Percentiles rank a stretch among this genome's conserved stretches.
phyloP scores from a whole-genome alignment of 2,113 vertebrate genomes.

The Anguilla rostrata region DNA sequence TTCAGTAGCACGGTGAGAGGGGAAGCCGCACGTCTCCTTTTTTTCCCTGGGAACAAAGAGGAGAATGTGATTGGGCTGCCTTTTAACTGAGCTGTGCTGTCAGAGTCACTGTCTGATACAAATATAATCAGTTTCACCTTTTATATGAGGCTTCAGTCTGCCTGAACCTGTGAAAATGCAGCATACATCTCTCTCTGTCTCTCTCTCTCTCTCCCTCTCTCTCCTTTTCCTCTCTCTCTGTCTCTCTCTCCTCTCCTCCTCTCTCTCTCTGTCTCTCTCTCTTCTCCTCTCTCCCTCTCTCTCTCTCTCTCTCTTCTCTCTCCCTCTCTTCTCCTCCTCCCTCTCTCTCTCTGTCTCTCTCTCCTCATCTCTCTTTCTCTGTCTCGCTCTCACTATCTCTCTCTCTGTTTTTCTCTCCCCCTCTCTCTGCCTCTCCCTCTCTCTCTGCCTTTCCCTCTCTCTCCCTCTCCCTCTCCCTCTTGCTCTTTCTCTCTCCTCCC shows the following conservation, averaged over 20 bases:
- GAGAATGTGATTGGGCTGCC: conserved; percentile 50
- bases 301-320: too few species aligned
- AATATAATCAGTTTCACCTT: conserved; percentile 64
- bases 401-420: too few species aligned
- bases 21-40: conserved; percentile 21
- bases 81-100: conserved; percentile 48
- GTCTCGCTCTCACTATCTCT: too few species aligned
- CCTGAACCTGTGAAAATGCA: conserved; percentile 60
- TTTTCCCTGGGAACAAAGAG: conserved; percentile 39
- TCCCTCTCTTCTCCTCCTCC: too few species aligned
- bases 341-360: conserved; percentile 28
- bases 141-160: conserved; percentile 57
- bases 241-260: conserved; percentile 19
- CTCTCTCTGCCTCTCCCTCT: too few species aligned
- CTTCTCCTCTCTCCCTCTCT: conserved; percentile 18
- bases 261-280: conserved; percentile 27
- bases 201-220: too few species aligned
- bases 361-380: conserved; percentile 5
- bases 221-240: too few species aligned
- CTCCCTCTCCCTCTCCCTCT: too few species aligned
- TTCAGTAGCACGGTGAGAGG: conserved; percentile 10
- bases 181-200: conserved; percentile 27
- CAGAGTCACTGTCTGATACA: conserved; percentile 59
- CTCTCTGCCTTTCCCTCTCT: too few species aligned
- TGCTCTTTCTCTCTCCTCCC: conserved; percentile 22